Evolutionary conservation across 53 echinoderm and acorn worm species (phyloP), one percentile per base, ranked within the genome.

Genomic region (Astropecten irregularis): DNA sequence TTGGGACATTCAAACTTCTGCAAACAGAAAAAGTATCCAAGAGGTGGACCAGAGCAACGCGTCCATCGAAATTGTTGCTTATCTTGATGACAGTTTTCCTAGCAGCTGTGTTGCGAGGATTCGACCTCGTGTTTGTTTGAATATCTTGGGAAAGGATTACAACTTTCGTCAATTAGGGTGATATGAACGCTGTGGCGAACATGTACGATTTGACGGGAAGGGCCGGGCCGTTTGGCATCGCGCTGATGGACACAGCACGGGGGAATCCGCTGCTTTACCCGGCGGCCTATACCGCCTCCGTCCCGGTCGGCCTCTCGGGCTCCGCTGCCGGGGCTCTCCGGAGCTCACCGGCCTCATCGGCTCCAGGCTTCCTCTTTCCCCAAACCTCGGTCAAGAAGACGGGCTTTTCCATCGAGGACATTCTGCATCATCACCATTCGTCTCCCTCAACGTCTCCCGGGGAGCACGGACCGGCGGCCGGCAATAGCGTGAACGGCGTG

Each of bases 371-470:
- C 61, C 48, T 61, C 47, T 57, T 48, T 32, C 42, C 42, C 42
- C 42, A 42, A 11, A 11, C 66, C 28, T 26, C 61, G 44, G 14
- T 31, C 9, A 79, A 79, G 42, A 60, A 33, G 49, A 85, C 86
- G 9, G 86, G 86, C 1, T 85, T 85, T 28, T 76, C 86, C 20
- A 85, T 85, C 33, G 86, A 85, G 40, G 86, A 85, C 76, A 85
- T 85, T 65, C 49, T 85, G 30, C 63, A 85, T 0, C 86, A 42
- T 20, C 18, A 54, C 8, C n/a, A 54, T 54, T 5, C 46, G 14
- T 30, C 8, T n/a, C 18, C 4, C 4, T n/a, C n/a, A 21, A 15
- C 64, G 35, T 25, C 71, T 19, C 52, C 65, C 36, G 38, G 37
- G 38, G 68, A 46, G 23, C 68, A 10, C 9, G 47, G 23, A 42